Base-by-base conservation (phyloP, 2,888 invertebrate genomes). In the Dione juno region DNA sequence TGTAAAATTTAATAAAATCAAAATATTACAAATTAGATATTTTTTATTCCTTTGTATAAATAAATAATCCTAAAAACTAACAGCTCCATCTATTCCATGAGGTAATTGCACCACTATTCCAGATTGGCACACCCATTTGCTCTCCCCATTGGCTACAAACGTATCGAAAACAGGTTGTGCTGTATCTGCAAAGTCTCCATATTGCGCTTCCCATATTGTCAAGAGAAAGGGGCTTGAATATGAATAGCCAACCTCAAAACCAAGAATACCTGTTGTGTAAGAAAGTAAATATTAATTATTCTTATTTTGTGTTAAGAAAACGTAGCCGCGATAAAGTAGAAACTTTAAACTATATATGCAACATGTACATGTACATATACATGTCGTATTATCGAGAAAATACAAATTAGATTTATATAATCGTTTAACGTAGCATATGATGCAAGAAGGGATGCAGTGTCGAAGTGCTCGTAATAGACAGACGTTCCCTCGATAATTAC, bases 161-260 rank as follows among this genome's bases (percentile, higher is more conserved):
- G 94, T 94, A 81, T 96, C 95, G 76, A 96, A 92, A 82, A 96
- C 93, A 8, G 95, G 94, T 85, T 95, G 93, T 5, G 89, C 94
- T 0, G 94, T 96, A 90, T 97, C 97, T 74, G 95, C 95, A 82
- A 97, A 97, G 88, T 97, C 97, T 0, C 97, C 97, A 86, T 97
- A 97, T 90, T 97, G 97, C 48, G 96, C 97, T 89, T 97, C 97
- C 97, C 97, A 97, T 14, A 96, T 91, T 0, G 95, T 94, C 74
- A 97, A 91, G 40, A 95, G 87, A 78, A 96, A 93, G 1, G 97
- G 96, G 82, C 96, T 96, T 64, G 96, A 95, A 89, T 96, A 95
- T 10, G 97, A 96, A 86, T 96, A 97, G 64, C 97, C 98, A 1
- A 96, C 88, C 85, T 98, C 97, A 90, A 96, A 98, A 58, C 97